Base-by-base conservation (phyloP, 2,888 invertebrate genomes). In the Mycalesis mineus region DNA sequence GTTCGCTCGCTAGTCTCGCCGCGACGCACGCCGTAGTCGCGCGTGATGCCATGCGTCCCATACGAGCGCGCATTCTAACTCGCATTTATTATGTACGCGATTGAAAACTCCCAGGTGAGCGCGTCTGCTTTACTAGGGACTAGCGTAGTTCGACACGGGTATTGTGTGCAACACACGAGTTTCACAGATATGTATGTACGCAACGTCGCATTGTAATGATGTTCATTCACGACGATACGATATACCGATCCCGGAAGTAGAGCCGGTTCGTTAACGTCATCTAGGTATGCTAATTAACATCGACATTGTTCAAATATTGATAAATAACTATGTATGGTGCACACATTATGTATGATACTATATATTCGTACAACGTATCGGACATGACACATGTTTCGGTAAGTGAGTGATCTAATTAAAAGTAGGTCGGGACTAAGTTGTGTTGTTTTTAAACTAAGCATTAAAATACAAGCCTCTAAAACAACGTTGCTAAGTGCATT, bases 71-170 rank as follows among this genome's bases (percentile, higher is more conserved):
- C 78, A 66, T 70, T 75, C 70, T 79, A 72, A 79, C 78, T 77
- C 79, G 77, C 74, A 68, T 62, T 68, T 84, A 86, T 82, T 83
- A 89, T 89, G 88, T 86, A 80, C 85, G 87, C 86, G 76, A 81
- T 86, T 71, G 88, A 86, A 79, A 84, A 81, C 82, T 78, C 80
- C 74, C 88, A 89, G 88, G 88, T 89, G 88, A 88, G 87, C 82
- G 83, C 80, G 82, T 74, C 22, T 5, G 22, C 22, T 22, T 22
- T 22, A 22, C 22, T 22, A 22, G 22, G 22, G 22, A 22, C 22
- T 22, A 22, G 22, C 22, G 22, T n/a, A 22, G 65, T 71, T n/a
- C n/a, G n/a, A n/a, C 69, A 70, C 73, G 72, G 68, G 74, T 60
- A 33, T 57, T 41, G 47, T 29, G 55, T 48, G 51, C 57, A 58